These are phyloP conservation scores for Aleiodes testaceus DNA, from an alignment of 2,888 invertebrate genomes.

Conservation along the genomic window DNA sequence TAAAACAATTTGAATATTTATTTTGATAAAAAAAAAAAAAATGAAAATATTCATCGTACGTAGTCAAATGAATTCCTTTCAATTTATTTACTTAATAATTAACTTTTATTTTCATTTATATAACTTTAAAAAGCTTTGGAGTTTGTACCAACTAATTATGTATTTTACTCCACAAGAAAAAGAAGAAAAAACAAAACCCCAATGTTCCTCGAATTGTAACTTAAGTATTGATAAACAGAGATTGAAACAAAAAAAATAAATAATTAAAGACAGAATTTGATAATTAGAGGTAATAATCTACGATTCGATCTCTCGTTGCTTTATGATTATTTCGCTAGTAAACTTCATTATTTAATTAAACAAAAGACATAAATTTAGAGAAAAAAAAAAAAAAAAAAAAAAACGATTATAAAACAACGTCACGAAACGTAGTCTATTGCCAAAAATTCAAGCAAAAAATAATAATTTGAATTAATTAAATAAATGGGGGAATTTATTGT, in stretches of 20 bases:
- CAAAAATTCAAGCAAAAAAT: constrained; percentile 12
- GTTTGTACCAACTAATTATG: constrained; percentile 5
- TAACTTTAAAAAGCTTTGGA: constrained; percentile 2
- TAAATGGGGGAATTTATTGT: constrained; percentile 35
- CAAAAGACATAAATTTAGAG: too few relatives aligned
- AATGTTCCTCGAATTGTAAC: constrained; percentile 6
- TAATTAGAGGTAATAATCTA: constrained; percentile 34
- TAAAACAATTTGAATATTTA: constrained; percentile 19
- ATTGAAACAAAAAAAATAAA: neutral
- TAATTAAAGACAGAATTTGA: neutral
- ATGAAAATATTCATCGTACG: constrained; percentile 1
- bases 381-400: neutral
- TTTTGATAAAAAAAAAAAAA: constrained; percentile 3
- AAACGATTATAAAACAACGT: constrained; percentile 38
- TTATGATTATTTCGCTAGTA: constrained; percentile 28
- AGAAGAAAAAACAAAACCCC: neutral
- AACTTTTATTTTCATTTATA: neutral
- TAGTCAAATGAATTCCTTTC: constrained; percentile 11
- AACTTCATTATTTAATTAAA: constrained; percentile 11
- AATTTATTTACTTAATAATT: constrained; percentile 4
- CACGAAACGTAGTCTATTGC: constrained; percentile 29
- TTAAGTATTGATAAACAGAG: constrained; percentile 14
- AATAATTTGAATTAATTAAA: constrained; percentile 1
- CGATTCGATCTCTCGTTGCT: constrained; percentile 36
- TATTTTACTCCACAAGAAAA: neutral